Conservation (phyloP, 2,797 vertebrate genomes). For the Lateolabrax maculatus region DNA sequence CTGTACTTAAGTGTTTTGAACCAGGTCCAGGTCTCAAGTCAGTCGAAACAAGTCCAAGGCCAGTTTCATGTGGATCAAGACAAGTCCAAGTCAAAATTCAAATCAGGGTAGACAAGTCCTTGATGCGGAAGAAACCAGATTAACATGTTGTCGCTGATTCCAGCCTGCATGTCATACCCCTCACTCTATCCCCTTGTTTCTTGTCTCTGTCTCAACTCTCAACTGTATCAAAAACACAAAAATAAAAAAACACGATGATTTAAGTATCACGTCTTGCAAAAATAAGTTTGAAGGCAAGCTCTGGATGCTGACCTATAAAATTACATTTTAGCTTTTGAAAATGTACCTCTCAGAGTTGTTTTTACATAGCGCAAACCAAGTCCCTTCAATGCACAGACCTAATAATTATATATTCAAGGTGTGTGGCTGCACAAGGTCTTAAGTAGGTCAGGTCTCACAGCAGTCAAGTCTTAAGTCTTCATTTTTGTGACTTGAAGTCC, state of each 20-base stretch:
- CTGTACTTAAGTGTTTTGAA: conserved; percentile 15
- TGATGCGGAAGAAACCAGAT: background rate
- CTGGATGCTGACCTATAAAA: background rate
- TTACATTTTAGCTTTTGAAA: background rate
- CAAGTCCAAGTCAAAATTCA: background rate
- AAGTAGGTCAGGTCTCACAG: background rate
- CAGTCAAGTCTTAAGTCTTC: background rate
- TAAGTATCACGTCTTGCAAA: background rate
- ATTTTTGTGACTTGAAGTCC: background rate
- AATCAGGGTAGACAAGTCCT: background rate
- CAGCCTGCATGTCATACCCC: background rate
- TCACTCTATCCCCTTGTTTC: fast-evolving
- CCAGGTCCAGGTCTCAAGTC: background rate
- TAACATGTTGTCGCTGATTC: background rate
- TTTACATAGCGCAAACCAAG: background rate
- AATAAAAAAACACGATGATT: background rate
- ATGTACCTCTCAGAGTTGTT: background rate
- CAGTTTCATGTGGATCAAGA: background rate
- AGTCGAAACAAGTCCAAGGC: background rate
- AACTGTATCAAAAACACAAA: background rate
- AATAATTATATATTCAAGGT: background rate
- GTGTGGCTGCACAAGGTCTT: too few relatives aligned
- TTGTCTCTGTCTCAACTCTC: background rate
- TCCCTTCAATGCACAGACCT: background rate
- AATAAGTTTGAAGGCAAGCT: too few relatives aligned